phyloP scores from a whole-genome alignment of 2,113 vertebrate genomes.

The Eulemur macaco region DNA sequence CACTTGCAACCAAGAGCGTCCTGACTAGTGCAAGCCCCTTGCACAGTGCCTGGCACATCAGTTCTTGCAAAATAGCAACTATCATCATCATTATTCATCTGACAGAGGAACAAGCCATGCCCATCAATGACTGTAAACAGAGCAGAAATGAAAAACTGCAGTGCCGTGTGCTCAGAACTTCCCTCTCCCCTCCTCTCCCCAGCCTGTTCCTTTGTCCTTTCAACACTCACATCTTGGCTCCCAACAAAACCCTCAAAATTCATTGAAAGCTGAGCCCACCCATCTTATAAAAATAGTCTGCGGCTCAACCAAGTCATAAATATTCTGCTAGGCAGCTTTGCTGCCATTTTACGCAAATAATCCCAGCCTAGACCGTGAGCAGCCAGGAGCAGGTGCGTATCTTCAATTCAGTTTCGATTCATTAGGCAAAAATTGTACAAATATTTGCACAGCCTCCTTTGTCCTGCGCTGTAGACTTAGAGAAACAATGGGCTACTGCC shows the following conservation, averaged over 20 bases:
- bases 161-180: background rate
- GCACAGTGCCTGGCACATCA: background rate
- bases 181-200: background rate
- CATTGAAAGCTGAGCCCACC: background rate
- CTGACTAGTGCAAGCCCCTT: no score
- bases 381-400: constrained; percentile 17
- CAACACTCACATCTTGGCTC: background rate
- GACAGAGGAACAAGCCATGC: background rate
- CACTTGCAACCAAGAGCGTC: background rate
- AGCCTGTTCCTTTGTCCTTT: background rate
- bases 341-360: background rate
- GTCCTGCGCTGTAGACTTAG: background rate
- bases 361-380: background rate
- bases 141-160: background rate
- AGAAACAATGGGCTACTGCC: background rate
- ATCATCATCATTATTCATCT: background rate
- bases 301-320: constrained; percentile 21
- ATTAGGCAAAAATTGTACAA: constrained; percentile 39
- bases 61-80: background rate
- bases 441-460: constrained; percentile 63
- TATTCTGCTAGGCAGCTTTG: constrained; percentile 10
- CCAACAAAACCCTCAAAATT: background rate
- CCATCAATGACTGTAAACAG: background rate
- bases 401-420: constrained; percentile 4
- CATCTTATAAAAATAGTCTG: background rate